Evolutionary conservation across 2,797 vertebrate species (phyloP).

Genomic region (Chaunax sp.): DNA sequence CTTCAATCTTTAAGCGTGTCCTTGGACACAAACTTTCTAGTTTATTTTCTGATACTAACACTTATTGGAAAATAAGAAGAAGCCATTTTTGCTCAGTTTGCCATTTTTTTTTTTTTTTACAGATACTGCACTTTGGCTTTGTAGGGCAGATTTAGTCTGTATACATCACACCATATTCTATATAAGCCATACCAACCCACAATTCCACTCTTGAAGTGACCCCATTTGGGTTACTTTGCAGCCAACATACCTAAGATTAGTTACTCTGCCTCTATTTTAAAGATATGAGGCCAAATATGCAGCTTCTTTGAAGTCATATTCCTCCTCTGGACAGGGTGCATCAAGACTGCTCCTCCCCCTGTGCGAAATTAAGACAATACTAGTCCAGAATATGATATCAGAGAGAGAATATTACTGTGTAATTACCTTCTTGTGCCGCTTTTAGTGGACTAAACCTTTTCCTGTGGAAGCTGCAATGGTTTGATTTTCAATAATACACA

Average conservation of each 20-base stretch:
- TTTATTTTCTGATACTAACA: too few relatives aligned
- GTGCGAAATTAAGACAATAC: constrained; percentile 33
- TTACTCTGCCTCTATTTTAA: constrained; percentile 14
- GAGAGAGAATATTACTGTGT: constrained; percentile 29
- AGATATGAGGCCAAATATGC: constrained; percentile 30
- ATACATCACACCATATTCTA: not conserved
- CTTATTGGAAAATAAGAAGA: too few relatives aligned
- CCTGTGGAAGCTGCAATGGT: constrained; percentile 22
- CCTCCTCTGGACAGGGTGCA: constrained; percentile 30
- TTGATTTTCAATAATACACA: constrained; percentile 22
- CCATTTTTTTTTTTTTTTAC: too few relatives aligned
- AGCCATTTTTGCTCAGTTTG: too few relatives aligned
- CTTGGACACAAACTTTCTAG: too few relatives aligned
- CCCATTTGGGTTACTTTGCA: not conserved
- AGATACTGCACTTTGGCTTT: too few relatives aligned
- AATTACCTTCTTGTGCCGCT: constrained; percentile 31
- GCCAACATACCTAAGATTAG: constrained; percentile 6
- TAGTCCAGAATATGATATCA: constrained; percentile 42
- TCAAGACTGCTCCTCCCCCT: constrained; percentile 33
- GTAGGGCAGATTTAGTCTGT: too few relatives aligned
- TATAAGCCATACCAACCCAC: not conserved
- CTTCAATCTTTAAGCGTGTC: too few relatives aligned
- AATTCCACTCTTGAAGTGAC: too few relatives aligned
- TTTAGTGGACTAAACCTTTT: constrained; percentile 20
- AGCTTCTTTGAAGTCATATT: constrained; percentile 25